A percentile compares a stretch with the other conserved stretches of the same genome.
Conservation (phyloP, 2,888 invertebrate species). For the Latheticus oryzae region DNA sequence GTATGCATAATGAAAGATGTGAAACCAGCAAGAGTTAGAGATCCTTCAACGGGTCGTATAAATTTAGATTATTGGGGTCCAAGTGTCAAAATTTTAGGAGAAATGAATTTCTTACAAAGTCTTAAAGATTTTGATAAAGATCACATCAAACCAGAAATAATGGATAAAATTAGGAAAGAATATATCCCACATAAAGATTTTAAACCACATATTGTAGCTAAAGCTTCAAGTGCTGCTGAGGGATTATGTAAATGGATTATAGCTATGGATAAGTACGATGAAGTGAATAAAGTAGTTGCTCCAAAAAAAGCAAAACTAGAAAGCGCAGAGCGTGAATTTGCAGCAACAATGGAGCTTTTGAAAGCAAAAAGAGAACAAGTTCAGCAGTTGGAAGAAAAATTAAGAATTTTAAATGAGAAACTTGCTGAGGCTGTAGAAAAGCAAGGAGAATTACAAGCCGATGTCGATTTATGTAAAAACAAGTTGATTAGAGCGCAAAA, state of each 20-base stretch:
- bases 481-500: conserved; percentile 89
- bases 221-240: conserved; percentile 94
- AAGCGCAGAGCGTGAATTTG: conserved; percentile 84
- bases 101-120: conserved; percentile 81
- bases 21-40: conserved; percentile 80
- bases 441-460: conserved; percentile 77
- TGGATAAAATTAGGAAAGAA: conserved; percentile 81
- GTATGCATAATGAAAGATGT: conserved; percentile 89
- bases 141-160: conserved; percentile 78
- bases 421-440: conserved; percentile 74
- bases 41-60: conserved; percentile 76
- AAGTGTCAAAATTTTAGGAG: conserved; percentile 77
- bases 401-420: conserved; percentile 78
- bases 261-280: conserved; percentile 90
- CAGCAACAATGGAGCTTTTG: conserved; percentile 85
- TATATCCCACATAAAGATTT: conserved; percentile 82
- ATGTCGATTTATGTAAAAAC: conserved; percentile 83
- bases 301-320: conserved; percentile 87
- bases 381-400: conserved; percentile 78
- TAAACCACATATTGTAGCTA: conserved; percentile 82
- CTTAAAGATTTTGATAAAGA: conserved; percentile 87
- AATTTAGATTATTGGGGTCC: conserved; percentile 88
- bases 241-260: conserved; percentile 92
- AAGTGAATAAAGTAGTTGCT: conserved; percentile 83
- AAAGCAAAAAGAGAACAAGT: conserved; percentile 86